Evolutionary conservation across 2,888 invertebrate genomes (phyloP).

Genomic region (Escarpia spicata): DNA sequence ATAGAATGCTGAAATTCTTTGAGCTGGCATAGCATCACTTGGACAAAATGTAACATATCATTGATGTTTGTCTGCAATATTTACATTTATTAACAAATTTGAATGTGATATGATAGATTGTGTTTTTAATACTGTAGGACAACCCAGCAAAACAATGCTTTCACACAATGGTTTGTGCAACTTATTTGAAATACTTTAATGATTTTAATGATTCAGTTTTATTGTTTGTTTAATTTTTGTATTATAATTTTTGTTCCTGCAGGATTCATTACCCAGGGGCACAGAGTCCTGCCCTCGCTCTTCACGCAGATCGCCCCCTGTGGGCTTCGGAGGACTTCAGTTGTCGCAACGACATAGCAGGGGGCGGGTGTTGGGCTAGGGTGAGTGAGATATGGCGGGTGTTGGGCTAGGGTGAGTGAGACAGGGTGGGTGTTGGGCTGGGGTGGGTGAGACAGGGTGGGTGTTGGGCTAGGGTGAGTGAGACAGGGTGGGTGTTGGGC

Average conservation of each 20-base stretch:
- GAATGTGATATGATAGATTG: background rate
- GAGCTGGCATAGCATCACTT: too few species aligned
- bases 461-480: background rate
- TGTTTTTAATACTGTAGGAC: background rate
- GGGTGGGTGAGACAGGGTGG: background rate
- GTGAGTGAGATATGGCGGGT: background rate
- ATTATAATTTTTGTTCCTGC: background rate
- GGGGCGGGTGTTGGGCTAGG: conserved; percentile 22
- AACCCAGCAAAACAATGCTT: background rate
- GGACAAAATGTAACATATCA: background rate
- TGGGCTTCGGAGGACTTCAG: conserved; percentile 24
- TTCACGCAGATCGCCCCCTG: background rate
- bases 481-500: too few species aligned
- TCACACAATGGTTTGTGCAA: background rate
- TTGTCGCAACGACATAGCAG: background rate
- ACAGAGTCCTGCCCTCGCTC: background rate
- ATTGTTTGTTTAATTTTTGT: background rate
- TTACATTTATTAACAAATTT: background rate
- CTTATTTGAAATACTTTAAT: background rate
- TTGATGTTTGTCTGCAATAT: background rate
- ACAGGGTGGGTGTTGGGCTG: background rate
- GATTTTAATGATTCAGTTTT: background rate
- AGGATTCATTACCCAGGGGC: conserved; percentile 24
- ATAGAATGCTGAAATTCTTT: background rate
- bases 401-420: background rate